A percentile compares a stretch with the other conserved stretches of the same genome.
These are phyloP conservation scores for Aix galericulata DNA, from an alignment of 2,113 vertebrate species.

Conservation along the genomic window DNA sequence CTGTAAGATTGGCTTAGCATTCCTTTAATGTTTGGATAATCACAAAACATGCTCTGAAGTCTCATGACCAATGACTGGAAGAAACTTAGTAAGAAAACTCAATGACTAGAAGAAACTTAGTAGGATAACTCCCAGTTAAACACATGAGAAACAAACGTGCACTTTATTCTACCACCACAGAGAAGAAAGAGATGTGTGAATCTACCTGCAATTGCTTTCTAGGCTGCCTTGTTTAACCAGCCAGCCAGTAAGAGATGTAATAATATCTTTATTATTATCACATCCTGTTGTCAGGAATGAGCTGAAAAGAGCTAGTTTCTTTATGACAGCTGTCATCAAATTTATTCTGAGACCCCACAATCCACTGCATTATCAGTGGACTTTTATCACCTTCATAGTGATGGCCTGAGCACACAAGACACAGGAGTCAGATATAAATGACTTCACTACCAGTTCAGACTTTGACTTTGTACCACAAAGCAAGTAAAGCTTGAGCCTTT, in stretches of 20 bases:
- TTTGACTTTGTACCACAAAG: background rate
- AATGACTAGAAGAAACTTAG: background rate
- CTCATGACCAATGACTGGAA: background rate
- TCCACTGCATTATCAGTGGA: background rate
- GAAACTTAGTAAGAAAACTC: background rate
- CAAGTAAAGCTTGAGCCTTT: background rate
- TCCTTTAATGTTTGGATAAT: background rate
- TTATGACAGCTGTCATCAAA: background rate
- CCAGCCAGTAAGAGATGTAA: background rate
- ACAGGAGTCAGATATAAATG: background rate
- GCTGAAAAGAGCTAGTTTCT: background rate
- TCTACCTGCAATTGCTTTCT: background rate
- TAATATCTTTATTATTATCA: background rate
- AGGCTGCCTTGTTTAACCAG: background rate
- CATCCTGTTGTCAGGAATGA: background rate
- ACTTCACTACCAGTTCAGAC: background rate
- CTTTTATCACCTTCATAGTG: background rate
- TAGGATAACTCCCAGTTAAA: background rate
- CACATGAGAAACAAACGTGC: background rate
- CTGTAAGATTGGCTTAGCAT: background rate
- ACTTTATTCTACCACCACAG: background rate
- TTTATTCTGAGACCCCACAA: background rate
- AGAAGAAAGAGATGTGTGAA: background rate
- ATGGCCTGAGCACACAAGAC: background rate
- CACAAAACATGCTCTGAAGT: background rate